Base-by-base conservation (phyloP, 2,113 vertebrate species). In the Meriones unguiculatus region DNA sequence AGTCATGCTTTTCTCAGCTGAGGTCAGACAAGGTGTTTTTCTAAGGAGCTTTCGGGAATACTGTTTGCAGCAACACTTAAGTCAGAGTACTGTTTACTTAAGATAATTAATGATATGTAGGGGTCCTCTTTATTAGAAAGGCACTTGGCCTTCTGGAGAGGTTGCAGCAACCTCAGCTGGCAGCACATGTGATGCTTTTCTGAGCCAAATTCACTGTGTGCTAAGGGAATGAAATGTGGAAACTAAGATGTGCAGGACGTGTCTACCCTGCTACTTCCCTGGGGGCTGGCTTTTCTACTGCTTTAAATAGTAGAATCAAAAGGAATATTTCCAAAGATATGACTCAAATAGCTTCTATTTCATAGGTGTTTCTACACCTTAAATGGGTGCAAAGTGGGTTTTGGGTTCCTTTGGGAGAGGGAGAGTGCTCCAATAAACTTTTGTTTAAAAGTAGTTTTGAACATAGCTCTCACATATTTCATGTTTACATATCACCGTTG, bases 91-190 rank as follows among this genome's bases (percentile, higher is more conserved):
- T 98, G 54, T 95, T 98, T 97, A 96, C 92, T 97, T 93, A 95
- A 90, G 73, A 50, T 95, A 97, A 97, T 85, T 95, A 93, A 97
- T 96, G 94, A 91, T 91, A 96, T 97, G 96, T 72, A 70, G 95
- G 89, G 80, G 20, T 69, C 87, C 76, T 90, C 87, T 93, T 97
- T 95, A 95, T 98, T 97, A 97, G 96, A 84, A 96, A 97, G 94
- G 87, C 95, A 87, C 88, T 96, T 95, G 88, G 89, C 88, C 92
- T 95, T 95, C 28, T 87, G 92, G 28, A 92, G 72, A 82, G 81
- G 88, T 64, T 84, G 64, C 82, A 75, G 30, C 46, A 95, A 93
- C 57, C 94, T 88, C 95, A 98, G 97, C 94, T 96, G 97, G 93
- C 89, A 93, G 92, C 90, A 96, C 92, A 97, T 94, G 95, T 86